Conservation (phyloP, 2,888 invertebrate genomes). For the Heliconius ethilla region DNA sequence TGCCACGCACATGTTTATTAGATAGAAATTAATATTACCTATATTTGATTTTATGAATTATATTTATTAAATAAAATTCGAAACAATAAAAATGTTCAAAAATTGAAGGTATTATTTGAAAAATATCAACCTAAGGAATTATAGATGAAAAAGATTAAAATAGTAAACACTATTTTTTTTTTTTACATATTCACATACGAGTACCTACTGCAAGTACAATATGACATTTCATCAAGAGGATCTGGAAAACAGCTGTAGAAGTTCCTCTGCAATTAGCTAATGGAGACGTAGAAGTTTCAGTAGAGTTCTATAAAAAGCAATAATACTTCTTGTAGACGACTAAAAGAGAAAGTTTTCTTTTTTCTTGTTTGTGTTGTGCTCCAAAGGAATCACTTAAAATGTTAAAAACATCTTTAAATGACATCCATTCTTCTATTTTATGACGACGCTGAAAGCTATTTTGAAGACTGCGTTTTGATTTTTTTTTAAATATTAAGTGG, state of each 20-base stretch:
- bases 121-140: not conserved
- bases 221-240: not conserved
- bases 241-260: not conserved
- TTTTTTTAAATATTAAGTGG: too few species aligned
- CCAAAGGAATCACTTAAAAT: not conserved
- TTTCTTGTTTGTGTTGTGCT: not conserved
- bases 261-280: slow-evolving; percentile 17
- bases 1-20: not conserved
- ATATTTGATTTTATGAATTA: not conserved
- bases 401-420: not conserved
- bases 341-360: not conserved
- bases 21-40: not conserved
- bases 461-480: too few species aligned
- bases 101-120: not conserved
- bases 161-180: too few species aligned
- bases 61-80: too few species aligned
- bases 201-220: not conserved
- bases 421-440: not conserved
- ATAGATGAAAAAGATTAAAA: not conserved
- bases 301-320: slow-evolving; percentile 15
- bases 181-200: not conserved
- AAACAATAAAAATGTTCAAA: not conserved
- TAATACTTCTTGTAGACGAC: not conserved
- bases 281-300: slow-evolving; percentile 20
- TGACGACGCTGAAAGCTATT: too few species aligned